These are phyloP conservation scores for Marronus borbonicus DNA, from an alignment of 2,888 invertebrate genomes.

Conservation along the genomic window DNA sequence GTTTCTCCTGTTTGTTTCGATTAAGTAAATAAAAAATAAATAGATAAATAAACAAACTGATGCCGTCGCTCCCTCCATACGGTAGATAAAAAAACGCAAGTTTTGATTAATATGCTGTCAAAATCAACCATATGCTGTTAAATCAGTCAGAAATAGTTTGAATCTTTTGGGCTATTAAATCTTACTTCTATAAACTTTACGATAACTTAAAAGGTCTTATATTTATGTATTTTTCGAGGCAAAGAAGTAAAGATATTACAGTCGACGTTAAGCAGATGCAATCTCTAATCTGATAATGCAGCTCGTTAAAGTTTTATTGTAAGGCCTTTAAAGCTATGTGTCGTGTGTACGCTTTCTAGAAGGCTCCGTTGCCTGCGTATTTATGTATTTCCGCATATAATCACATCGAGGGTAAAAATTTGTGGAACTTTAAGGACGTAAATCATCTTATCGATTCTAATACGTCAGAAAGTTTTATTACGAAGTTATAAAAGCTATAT, in stretches of 20 bases:
- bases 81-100: too few species aligned
- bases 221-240: not conserved
- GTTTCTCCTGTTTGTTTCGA: too few species aligned
- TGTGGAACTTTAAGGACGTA: constrained; percentile 42
- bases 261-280: constrained; percentile 7
- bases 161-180: too few species aligned
- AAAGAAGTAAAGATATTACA: constrained; percentile 15
- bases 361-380: not conserved
- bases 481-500: constrained; percentile 47
- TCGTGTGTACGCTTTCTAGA: not conserved
- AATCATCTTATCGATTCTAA: constrained; percentile 50
- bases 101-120: too few species aligned
- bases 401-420: constrained; percentile 34
- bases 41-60: too few species aligned
- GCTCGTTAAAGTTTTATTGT: constrained; percentile 34
- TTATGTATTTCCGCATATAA: constrained; percentile 35
- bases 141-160: too few species aligned
- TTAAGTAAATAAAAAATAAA: too few species aligned
- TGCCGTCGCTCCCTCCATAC: too few species aligned
- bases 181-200: too few species aligned
- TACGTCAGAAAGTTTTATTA: constrained; percentile 50
- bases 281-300: constrained; percentile 25
- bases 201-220: not conserved
- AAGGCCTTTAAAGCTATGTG: constrained; percentile 14
- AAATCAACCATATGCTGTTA: too few species aligned